phyloP scores from a whole-genome alignment of 1,140 invertebrate species.

The Acromyrmex echinatior region DNA sequence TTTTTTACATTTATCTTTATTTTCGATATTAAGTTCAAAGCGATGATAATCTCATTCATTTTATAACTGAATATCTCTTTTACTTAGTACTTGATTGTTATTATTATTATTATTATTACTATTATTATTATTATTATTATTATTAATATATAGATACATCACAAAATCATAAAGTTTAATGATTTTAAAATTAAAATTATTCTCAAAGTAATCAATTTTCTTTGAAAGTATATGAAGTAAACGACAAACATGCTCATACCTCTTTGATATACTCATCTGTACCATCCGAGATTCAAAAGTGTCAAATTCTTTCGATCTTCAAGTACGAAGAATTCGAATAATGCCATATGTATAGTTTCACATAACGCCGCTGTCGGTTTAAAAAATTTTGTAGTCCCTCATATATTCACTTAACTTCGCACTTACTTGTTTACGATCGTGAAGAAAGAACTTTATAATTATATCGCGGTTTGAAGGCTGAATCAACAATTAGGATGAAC shows the following conservation, averaged over 20 bases:
- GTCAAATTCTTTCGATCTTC: conserved; percentile 40
- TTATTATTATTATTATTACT: not conserved
- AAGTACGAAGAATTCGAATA: conserved; percentile 26
- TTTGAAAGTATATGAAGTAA: not conserved
- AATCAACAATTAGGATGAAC: not conserved
- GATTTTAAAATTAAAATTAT: not conserved
- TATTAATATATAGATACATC: too few species aligned
- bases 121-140: too few species aligned
- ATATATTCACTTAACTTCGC: conserved; percentile 12
- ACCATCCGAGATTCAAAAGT: conserved; percentile 49
- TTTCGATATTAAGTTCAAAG: not conserved
- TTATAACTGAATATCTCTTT: not conserved
- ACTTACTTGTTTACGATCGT: not conserved
- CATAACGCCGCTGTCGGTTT: conserved; percentile 27
- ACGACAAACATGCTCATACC: conserved; percentile 46
- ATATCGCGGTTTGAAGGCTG: not conserved
- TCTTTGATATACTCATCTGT: conserved; percentile 65
- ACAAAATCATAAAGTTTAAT: not conserved
- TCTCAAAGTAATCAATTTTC: not conserved
- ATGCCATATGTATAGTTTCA: conserved; percentile 53
- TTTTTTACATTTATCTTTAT: not conserved
- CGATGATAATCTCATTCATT: not conserved
- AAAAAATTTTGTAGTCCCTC: not conserved
- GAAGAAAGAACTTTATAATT: not conserved
- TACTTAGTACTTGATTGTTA: not conserved